phyloP scores from a whole-genome alignment of 2,797 vertebrate genomes.

The Microcaecilia unicolor region DNA sequence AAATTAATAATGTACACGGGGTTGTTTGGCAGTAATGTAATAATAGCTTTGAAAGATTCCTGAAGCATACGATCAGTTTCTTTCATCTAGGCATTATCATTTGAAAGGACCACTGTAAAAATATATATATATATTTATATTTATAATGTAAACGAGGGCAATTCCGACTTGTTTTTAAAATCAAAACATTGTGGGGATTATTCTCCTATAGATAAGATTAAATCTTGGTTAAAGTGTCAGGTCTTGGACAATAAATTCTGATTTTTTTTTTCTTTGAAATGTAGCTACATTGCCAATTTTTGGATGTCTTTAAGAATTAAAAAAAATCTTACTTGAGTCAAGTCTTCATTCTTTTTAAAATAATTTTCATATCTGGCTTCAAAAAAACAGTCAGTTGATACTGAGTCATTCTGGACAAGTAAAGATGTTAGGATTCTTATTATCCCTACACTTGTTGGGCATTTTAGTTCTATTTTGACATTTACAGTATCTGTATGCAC shows the following conservation, averaged over 20 bases:
- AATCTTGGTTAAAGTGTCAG: constrained; percentile 54
- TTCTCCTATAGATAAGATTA: constrained; percentile 45
- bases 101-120: constrained; percentile 44
- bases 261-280: constrained; percentile 34
- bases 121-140: constrained; percentile 49
- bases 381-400: constrained; percentile 4
- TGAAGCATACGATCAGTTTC: constrained; percentile 55
- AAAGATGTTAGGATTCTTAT: constrained; percentile 2
- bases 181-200: constrained; percentile 60
- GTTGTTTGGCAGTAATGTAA: constrained; percentile 81
- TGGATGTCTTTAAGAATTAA: constrained; percentile 54
- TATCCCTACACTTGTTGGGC: constrained; percentile 11
- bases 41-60: constrained; percentile 68
- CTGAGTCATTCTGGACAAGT: constrained; percentile 2
- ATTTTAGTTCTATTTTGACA: constrained; percentile 7
- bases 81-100: constrained; percentile 50
- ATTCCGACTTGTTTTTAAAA: constrained; percentile 52
- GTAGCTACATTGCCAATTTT: constrained; percentile 42
- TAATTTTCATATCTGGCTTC: constrained; percentile 47
- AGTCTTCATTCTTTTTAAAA: constrained; percentile 63
- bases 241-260: constrained; percentile 39
- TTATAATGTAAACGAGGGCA: constrained; percentile 61
- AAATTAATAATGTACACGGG: constrained; percentile 86
- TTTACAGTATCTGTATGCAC: neutral
- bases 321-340: constrained; percentile 87